Base-by-base conservation (phyloP, 2,888 invertebrate species). In the Drosophila cracens region DNA sequence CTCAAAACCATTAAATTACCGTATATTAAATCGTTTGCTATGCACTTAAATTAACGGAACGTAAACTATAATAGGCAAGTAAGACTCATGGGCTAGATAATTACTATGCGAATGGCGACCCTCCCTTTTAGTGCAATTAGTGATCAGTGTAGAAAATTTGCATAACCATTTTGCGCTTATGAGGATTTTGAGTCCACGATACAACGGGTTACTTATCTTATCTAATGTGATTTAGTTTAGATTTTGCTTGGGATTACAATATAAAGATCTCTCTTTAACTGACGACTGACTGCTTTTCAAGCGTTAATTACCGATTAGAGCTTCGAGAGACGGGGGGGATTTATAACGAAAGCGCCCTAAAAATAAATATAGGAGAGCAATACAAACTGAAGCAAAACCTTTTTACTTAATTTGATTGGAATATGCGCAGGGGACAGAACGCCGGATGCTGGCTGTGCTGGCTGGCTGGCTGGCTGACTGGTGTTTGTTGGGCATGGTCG, bases 351-450 rank as follows among this genome's bases (percentile, higher is more conserved):
- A 40, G 27, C 27, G 36, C 18, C 51, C 11, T 10, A 13, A 33
- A n/a, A 49, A 16, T 18, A 16, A 38, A 54, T 25, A 38, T 43
- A 43, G 25, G 16, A 36, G 31, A 21, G 46, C 11, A n/a, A 49
- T 40, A n/a, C 34, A 57, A 70, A 61, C 46, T 43, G 60, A 64
- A 59, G 58, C 65, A 54, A 77, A 87, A 89, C 87, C 82, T 87
- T 89, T 90, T 67, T 90, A 81, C 82, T 89, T 87, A 87, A 87
- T 87, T 87, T 87, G 90, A 87, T 87, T 87, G 84, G 81, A 89
- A 90, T 87, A 79, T 83, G 82, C 83, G 82, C 72, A 77, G 66
- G 64, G 69, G 69, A 51, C 52, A 46, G 68, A 27, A 13, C 33
- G 25, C 21, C 11, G 57, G 62, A 74, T 60, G 66, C 58, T 63